Percentiles rank a stretch among this genome's conserved stretches.
Conservation (phyloP, 1,140 invertebrate genomes). For the Atopsyche davidsoni region DNA sequence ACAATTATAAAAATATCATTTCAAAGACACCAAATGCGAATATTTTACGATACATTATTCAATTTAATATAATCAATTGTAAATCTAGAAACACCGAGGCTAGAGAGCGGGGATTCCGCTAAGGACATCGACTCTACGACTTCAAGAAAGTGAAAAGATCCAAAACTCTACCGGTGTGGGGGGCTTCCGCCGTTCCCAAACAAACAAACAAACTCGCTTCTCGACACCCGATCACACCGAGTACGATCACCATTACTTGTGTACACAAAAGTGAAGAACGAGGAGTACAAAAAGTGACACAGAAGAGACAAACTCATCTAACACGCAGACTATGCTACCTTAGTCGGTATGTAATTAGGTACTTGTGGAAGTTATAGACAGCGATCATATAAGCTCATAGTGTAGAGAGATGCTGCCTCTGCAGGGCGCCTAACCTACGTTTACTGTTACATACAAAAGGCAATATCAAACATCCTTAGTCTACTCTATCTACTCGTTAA, state of each 20-base stretch:
- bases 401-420: too few relatives aligned
- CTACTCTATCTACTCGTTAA: too few relatives aligned
- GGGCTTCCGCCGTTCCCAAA: too few relatives aligned
- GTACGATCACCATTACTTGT: conserved; percentile 15
- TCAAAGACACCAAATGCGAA: conserved; percentile 30
- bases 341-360: conserved; percentile 30
- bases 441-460: too few relatives aligned
- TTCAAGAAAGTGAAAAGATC: neutral
- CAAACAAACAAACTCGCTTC: neutral
- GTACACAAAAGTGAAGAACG: conserved; percentile 9
- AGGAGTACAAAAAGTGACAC: conserved; percentile 21
- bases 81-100: conserved; percentile 10
- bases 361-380: conserved; percentile 31
- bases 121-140: too few relatives aligned
- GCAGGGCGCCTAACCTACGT: too few relatives aligned
- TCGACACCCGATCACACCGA: neutral
- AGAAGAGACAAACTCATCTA: conserved; percentile 24
- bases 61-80: neutral
- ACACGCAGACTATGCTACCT: conserved; percentile 22
- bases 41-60: conserved; percentile 14
- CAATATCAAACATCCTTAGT: too few relatives aligned
- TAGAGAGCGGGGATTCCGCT: too few relatives aligned
- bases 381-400: conserved; percentile 30
- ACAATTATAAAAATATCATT: conserved; percentile 32
- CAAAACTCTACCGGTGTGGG: too few relatives aligned